Evolutionary conservation across 2,888 invertebrate genomes (phyloP).

Genomic region (Gastrophysa polygoni): DNA sequence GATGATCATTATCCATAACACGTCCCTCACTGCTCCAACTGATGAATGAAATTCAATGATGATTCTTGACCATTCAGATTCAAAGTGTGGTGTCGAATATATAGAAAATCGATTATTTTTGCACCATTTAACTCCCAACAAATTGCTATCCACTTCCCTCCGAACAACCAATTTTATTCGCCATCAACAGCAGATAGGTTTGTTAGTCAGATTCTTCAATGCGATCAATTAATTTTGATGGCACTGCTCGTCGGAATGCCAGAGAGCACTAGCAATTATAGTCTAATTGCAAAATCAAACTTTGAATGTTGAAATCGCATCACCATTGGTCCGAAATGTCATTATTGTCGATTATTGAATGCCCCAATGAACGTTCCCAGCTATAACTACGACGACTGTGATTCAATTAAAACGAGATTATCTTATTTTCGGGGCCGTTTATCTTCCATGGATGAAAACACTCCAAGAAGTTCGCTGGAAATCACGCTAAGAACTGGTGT

Average conservation of each 20-base stretch:
- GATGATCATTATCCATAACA: no score
- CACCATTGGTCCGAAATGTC: constrained; percentile 46
- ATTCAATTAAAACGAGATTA: constrained; percentile 47
- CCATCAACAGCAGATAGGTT: neutral
- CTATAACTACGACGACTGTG: constrained; percentile 38
- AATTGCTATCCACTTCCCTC: neutral
- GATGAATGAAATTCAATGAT: no score
- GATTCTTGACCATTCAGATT: no score
- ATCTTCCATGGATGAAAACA: constrained; percentile 41
- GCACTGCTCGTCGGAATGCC: neutral
- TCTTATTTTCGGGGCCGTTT: constrained; percentile 46
- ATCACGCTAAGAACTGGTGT: no score
- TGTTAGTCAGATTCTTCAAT: neutral
- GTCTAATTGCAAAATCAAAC: constrained; percentile 51
- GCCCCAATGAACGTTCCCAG: constrained; percentile 43
- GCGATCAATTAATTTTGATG: neutral
- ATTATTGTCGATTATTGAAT: constrained; percentile 48
- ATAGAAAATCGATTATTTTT: neutral
- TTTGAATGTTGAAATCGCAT: constrained; percentile 48
- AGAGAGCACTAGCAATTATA: constrained; percentile 42
- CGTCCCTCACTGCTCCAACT: no score
- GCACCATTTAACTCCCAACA: neutral
- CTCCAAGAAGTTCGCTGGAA: no score
- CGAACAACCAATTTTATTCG: neutral
- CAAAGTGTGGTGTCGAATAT: no score